These are phyloP conservation scores for Mechanitis mazaeus DNA, from an alignment of 2,888 invertebrate genomes.

Conservation along the genomic window DNA sequence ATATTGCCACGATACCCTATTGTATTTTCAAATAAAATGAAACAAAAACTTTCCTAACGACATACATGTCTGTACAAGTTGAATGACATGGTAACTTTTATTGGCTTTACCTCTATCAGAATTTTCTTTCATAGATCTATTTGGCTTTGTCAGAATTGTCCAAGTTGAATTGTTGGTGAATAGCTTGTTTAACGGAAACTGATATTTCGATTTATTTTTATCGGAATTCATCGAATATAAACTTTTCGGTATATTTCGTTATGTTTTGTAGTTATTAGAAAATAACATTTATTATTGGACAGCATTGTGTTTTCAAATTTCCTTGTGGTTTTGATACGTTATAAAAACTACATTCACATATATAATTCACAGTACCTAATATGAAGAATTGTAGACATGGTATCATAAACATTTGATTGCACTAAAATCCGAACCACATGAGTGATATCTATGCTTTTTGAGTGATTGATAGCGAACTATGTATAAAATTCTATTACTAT, in stretches of 20 bases:
- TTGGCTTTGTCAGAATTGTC: conserved; percentile 51
- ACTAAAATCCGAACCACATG: conserved; percentile 11
- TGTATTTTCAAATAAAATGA: conserved; percentile 32
- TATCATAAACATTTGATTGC: conserved; percentile 3
- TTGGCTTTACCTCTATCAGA: conserved; percentile 59
- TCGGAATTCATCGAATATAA: conserved; percentile 60
- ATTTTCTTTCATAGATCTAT: conserved; percentile 59
- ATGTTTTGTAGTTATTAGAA: conserved; percentile 6
- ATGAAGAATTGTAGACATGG: background rate
- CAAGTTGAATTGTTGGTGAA: conserved; percentile 62
- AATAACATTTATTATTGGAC: conserved; percentile 4
- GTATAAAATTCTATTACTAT: conserved; percentile 36
- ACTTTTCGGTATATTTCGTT: conserved; percentile 33
- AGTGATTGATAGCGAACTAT: conserved; percentile 34
- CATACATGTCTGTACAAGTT: conserved; percentile 47
- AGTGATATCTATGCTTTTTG: conserved; percentile 25
- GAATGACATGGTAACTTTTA: conserved; percentile 60
- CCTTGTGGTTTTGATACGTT: background rate
- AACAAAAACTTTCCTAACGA: conserved; percentile 38
- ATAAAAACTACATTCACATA: background rate
- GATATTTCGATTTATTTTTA: conserved; percentile 54
- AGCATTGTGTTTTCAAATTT: conserved; percentile 4
- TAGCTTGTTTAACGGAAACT: conserved; percentile 59
- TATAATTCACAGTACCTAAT: background rate
- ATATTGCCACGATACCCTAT: conserved; percentile 16